Percentiles rank a stretch among this genome's conserved stretches.
These are phyloP conservation scores for Characodon lateralis DNA, from an alignment of 2,797 vertebrate genomes.

Conservation along the genomic window DNA sequence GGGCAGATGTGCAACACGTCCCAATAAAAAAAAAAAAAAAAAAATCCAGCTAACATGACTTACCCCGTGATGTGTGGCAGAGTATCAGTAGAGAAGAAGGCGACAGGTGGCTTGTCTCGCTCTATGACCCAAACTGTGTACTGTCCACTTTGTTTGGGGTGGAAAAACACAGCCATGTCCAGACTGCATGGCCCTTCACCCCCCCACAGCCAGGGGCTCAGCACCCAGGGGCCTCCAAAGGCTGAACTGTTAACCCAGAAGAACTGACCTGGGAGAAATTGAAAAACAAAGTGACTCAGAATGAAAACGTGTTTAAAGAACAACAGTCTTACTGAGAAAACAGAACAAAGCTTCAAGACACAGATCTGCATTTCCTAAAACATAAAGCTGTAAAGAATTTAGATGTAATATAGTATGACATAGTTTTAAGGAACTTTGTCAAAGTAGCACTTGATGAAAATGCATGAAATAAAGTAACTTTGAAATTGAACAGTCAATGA, in stretches of 20 bases:
- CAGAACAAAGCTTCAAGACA: not conserved
- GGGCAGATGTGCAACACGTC: not conserved
- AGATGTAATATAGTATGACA: slow-evolving; percentile 22
- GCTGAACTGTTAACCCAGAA: slow-evolving; percentile 79
- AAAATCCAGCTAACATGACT: slow-evolving; percentile 34
- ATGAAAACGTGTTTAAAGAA: not conserved
- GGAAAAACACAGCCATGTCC: slow-evolving; percentile 82
- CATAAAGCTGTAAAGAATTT: not conserved
- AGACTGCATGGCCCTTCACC: slow-evolving; percentile 70
- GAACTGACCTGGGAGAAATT: slow-evolving; percentile 74
- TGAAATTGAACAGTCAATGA: slow-evolving; percentile 40
- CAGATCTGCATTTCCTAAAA: not conserved
- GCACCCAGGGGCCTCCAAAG: slow-evolving; percentile 81
- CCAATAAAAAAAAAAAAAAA: not conserved
- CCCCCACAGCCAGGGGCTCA: slow-evolving; percentile 82
- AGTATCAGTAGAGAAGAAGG: slow-evolving; percentile 78
- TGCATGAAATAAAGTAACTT: slow-evolving; percentile 42
- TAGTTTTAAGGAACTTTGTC: slow-evolving; percentile 12
- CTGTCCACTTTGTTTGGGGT: slow-evolving; percentile 78
- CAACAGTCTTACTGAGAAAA: not conserved
- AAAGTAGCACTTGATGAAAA: slow-evolving; percentile 45
- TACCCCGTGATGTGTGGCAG: slow-evolving; percentile 81
- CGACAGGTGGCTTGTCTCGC: slow-evolving; percentile 76
- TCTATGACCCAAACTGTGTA: slow-evolving; percentile 82
- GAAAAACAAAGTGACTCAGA: slow-evolving; percentile 1